These are phyloP conservation scores for Amphiura filiformis DNA, from an alignment of 35 echinoderm and acorn worm species.

Conservation along the genomic window DNA sequence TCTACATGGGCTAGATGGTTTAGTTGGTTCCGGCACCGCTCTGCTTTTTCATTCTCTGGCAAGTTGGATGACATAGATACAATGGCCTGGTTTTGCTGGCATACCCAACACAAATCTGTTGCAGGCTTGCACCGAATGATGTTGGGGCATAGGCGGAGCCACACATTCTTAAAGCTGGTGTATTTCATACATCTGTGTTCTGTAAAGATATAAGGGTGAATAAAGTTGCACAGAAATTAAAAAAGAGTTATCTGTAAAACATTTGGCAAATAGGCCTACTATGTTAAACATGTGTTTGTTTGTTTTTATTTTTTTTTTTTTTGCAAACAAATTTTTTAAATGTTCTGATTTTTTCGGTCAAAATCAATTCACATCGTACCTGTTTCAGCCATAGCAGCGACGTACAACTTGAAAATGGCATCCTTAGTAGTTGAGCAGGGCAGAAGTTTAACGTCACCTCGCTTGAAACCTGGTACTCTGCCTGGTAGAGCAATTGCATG, in stretches of 20 bases:
- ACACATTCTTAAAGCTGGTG: conserved; percentile 28
- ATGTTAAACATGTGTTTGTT: background rate
- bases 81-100: conserved; percentile 18
- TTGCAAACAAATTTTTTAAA: background rate
- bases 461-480: conserved; percentile 24
- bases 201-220: background rate
- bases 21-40: background rate
- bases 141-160: background rate
- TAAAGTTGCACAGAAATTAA: background rate
- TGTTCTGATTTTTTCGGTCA: background rate
- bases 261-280: background rate
- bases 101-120: conserved; percentile 28
- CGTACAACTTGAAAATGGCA: background rate
- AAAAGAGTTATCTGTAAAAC: background rate
- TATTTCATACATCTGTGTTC: background rate
- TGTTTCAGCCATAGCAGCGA: background rate
- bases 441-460: conserved; percentile 17
- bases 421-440: conserved; percentile 16
- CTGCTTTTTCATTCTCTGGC: background rate
- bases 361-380: conserved; percentile 14
- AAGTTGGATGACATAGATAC: background rate
- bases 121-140: background rate
- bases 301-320: background rate
- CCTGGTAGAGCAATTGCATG: conserved; percentile 27
- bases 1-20: conserved; percentile 11